Percentiles rank a stretch among this genome's conserved stretches.
phyloP scores from a whole-genome alignment of 2,797 vertebrate species.

The Phrynocephalus vlangalii region DNA sequence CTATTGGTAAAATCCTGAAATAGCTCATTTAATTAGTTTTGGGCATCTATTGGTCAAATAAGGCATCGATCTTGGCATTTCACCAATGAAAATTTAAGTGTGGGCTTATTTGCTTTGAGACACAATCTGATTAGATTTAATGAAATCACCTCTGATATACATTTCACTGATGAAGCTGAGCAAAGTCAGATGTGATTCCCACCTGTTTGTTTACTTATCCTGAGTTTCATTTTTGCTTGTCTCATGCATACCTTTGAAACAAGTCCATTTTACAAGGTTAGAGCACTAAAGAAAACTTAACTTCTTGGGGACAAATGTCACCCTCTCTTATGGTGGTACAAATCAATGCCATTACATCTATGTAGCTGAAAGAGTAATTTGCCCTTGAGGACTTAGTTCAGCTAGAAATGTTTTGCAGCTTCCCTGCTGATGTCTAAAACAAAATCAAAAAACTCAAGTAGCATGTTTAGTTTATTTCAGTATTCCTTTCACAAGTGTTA shows the following conservation, averaged over 20 bases:
- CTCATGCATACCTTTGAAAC: constrained; percentile 30
- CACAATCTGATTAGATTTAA: constrained; percentile 52
- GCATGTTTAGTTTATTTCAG: constrained; percentile 54
- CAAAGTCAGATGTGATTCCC: constrained; percentile 40
- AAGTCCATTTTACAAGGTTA: constrained; percentile 51
- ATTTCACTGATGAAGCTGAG: constrained; percentile 41
- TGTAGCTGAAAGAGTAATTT: constrained; percentile 65
- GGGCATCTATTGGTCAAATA: neutral
- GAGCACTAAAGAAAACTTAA: constrained; percentile 34
- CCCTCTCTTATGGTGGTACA: constrained; percentile 60
- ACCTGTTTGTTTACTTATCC: constrained; percentile 39
- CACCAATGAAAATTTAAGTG: neutral
- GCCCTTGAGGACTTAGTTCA: constrained; percentile 63
- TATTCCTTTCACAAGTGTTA: constrained; percentile 58
- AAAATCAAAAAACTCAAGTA: constrained; percentile 57
- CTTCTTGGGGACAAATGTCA: constrained; percentile 61
- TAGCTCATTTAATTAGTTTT: neutral
- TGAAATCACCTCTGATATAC: constrained; percentile 43
- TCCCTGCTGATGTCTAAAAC: constrained; percentile 55
- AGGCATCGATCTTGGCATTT: neutral
- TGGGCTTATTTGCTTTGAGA: neutral
- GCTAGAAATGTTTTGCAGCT: constrained; percentile 66
- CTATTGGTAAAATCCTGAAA: neutral
- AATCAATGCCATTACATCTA: constrained; percentile 58
- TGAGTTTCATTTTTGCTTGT: constrained; percentile 57